These are phyloP conservation scores for Colossoma macropomum DNA, from an alignment of 2,113 vertebrate genomes.

Conservation along the genomic window DNA sequence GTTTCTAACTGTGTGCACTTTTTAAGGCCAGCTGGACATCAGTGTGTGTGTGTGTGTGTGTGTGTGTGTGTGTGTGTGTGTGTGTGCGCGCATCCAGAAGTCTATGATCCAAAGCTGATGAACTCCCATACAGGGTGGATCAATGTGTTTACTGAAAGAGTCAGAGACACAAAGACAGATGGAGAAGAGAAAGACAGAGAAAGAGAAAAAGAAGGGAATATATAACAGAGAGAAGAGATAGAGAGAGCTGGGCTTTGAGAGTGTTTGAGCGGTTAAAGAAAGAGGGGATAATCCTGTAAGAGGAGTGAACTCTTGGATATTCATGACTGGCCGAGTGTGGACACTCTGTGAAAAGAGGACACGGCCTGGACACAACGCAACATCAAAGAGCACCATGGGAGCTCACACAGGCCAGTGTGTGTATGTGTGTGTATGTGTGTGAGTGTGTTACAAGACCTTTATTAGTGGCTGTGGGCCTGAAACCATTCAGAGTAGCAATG, in stretches of 20 bases:
- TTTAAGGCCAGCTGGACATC: background rate
- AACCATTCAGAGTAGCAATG: slow-evolving; percentile 51
- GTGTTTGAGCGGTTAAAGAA: slow-evolving; percentile 77
- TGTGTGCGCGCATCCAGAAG: slow-evolving; percentile 50
- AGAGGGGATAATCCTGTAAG: slow-evolving; percentile 81
- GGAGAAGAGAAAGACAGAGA: slow-evolving; percentile 52
- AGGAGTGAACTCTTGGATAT: slow-evolving; percentile 83
- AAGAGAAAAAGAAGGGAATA: slow-evolving; percentile 44
- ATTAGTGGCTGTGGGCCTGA: slow-evolving; percentile 46
- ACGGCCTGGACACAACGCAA: slow-evolving; percentile 77
- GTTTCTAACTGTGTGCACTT: background rate
- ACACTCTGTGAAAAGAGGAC: slow-evolving; percentile 73
- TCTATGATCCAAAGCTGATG: slow-evolving; percentile 70
- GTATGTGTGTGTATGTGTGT: slow-evolving; percentile 42
- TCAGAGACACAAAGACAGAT: slow-evolving; percentile 72
- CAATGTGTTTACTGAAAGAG: slow-evolving; percentile 73
- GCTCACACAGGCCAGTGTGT: slow-evolving; percentile 39
- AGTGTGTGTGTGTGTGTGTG: background rate
- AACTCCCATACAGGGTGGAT: slow-evolving; percentile 72
- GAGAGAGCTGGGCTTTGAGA: slow-evolving; percentile 76
- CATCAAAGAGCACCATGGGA: slow-evolving; percentile 78
- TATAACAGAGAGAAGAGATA: slow-evolving; percentile 47
- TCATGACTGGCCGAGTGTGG: slow-evolving; percentile 79
- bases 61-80: background rate
- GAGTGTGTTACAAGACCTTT: slow-evolving; percentile 43